Percentiles rank a stretch among this genome's conserved stretches.
phyloP scores from a whole-genome alignment of 2,113 vertebrate species.

The Cyprinodon variegatus region DNA sequence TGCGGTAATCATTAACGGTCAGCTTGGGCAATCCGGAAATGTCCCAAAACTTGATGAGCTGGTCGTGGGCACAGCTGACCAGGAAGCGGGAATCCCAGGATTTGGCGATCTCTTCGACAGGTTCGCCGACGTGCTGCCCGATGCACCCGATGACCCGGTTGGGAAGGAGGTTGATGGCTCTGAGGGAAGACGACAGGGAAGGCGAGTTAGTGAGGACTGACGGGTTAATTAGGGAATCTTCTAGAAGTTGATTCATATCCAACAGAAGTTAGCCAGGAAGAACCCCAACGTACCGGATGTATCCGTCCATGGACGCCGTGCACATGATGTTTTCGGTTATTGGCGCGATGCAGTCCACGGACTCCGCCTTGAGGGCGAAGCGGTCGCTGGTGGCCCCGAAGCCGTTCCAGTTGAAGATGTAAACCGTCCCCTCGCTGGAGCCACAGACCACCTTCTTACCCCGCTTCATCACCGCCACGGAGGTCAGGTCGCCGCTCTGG shows the following conservation, averaged over 20 bases:
- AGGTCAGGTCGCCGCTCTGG: constrained; percentile 91
- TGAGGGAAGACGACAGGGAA: constrained; percentile 47
- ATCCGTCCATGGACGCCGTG: constrained; percentile 88
- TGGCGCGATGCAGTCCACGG: constrained; percentile 89
- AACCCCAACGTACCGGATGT: constrained; percentile 85
- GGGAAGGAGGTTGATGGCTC: constrained; percentile 89
- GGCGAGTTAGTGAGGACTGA: not conserved
- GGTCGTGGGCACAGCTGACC: constrained; percentile 91
- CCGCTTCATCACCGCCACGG: constrained; percentile 88
- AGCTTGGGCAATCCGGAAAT: constrained; percentile 76
- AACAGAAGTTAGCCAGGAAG: not conserved
- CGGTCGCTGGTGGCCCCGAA: constrained; percentile 96
- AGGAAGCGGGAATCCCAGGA: constrained; percentile 82
- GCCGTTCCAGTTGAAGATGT: constrained; percentile 97
- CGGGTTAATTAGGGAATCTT: not conserved
- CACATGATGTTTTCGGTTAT: constrained; percentile 90
- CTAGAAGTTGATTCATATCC: not conserved
- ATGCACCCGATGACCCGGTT: constrained; percentile 92
- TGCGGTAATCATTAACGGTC: constrained; percentile 87
- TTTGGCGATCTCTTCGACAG: constrained; percentile 87
- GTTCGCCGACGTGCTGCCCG: constrained; percentile 90
- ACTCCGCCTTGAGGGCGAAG: constrained; percentile 88
- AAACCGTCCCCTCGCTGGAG: constrained; percentile 91
- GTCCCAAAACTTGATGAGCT: constrained; percentile 96
- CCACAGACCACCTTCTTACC: constrained; percentile 92